phyloP scores from a whole-genome alignment of 2,797 vertebrate species.

The Hipposideros larvatus region DNA sequence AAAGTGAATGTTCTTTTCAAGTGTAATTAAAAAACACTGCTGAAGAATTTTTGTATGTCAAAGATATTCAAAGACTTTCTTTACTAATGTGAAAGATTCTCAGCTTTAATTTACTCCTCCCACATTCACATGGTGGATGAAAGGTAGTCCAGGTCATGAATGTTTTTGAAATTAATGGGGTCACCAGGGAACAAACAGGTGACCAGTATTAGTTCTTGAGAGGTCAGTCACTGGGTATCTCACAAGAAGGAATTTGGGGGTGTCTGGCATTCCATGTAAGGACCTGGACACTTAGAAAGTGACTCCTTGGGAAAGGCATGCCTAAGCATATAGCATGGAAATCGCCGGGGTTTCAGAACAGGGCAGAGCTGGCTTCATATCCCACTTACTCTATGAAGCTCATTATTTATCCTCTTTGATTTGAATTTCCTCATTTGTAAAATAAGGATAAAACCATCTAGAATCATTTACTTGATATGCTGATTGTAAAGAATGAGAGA shows the following conservation, averaged over 20 bases:
- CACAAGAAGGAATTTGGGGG: neutral
- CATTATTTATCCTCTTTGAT: neutral
- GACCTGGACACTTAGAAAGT: neutral
- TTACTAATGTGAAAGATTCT: neutral
- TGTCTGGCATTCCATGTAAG: neutral
- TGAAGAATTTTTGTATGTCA: slow-evolving; percentile 55
- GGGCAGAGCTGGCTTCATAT: neutral
- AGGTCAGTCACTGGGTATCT: neutral
- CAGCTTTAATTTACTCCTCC: neutral
- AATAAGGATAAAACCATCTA: slow-evolving; percentile 5
- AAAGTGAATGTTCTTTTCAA: slow-evolving; percentile 66
- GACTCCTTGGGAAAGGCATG: neutral
- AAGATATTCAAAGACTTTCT: slow-evolving; percentile 25
- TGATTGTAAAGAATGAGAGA: slow-evolving; percentile 13
- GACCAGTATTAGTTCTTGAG: neutral
- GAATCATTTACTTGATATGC: slow-evolving; percentile 18
- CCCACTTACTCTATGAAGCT: neutral
- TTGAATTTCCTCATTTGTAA: slow-evolving; percentile 24
- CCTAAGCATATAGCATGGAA: neutral
- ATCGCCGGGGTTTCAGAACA: neutral
- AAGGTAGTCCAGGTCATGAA: neutral
- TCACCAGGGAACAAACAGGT: neutral
- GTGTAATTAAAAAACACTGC: slow-evolving; percentile 62
- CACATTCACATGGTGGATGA: neutral
- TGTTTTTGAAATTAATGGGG: neutral